Conservation (phyloP, 2,113 vertebrate genomes). For the Helogale parvula region DNA sequence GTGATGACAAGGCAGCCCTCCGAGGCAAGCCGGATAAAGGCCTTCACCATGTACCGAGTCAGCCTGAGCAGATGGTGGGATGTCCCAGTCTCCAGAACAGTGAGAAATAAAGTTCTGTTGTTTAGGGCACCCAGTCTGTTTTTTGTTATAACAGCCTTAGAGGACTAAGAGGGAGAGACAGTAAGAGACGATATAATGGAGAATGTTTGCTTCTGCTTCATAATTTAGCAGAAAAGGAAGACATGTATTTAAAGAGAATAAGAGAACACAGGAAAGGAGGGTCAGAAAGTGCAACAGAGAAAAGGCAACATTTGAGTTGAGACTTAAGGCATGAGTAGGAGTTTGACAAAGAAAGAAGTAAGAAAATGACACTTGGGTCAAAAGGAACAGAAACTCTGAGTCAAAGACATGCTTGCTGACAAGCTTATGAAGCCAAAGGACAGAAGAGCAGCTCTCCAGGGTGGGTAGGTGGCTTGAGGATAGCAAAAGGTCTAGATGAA, state of each 20-base stretch:
- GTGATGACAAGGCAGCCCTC: background rate
- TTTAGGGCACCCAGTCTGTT: background rate
- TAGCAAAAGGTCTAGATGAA: background rate
- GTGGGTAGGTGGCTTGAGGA: background rate
- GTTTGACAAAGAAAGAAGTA: background rate
- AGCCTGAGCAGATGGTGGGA: background rate
- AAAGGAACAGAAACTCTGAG: background rate
- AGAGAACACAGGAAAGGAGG: background rate
- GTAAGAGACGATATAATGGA: background rate
- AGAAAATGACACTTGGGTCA: background rate
- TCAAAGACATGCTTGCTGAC: background rate
- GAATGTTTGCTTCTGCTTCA: background rate
- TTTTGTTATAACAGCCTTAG: background rate
- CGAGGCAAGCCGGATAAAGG: background rate
- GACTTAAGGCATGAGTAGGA: background rate
- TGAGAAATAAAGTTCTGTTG: background rate
- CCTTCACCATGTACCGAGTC: background rate
- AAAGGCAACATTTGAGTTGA: background rate
- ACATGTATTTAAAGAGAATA: background rate
- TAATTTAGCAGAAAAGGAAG: background rate
- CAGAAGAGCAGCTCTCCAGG: background rate
- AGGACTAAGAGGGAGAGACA: background rate
- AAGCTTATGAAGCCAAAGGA: background rate
- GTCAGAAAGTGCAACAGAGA: background rate
- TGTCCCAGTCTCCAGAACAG: background rate